A percentile compares a stretch with the other conserved stretches of the same genome.
These are phyloP conservation scores for Solea solea DNA, from an alignment of 2,113 vertebrate genomes.

Conservation along the genomic window DNA sequence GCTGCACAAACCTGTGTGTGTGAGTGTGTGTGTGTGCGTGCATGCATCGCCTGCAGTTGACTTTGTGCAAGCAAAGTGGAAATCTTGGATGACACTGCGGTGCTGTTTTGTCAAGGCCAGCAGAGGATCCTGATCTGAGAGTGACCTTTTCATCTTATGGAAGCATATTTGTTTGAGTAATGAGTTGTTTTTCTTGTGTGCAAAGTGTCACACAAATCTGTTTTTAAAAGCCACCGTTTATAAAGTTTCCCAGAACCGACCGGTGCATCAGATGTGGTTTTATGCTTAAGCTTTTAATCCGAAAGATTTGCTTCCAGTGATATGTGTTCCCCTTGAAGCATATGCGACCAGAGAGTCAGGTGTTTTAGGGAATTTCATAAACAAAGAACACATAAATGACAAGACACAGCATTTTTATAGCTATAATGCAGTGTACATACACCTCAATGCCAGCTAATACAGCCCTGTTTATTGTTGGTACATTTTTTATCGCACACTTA, in stretches of 20 bases:
- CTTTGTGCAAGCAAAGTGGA: slow-evolving; percentile 36
- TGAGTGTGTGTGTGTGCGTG: slow-evolving; percentile 79
- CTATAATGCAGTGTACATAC: not conserved
- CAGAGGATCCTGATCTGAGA: slow-evolving; percentile 28
- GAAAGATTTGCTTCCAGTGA: not conserved
- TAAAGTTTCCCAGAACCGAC: slow-evolving; percentile 9
- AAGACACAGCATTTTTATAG: not conserved
- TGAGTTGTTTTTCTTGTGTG: slow-evolving; percentile 22
- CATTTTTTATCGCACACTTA: not conserved
- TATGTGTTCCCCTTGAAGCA: not conserved
- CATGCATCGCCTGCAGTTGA: slow-evolving; percentile 39
- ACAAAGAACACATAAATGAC: not conserved
- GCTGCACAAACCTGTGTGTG: not conserved
- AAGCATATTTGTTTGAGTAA: slow-evolving; percentile 50
- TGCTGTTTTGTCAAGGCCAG: slow-evolving; percentile 42
- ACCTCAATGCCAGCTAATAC: not conserved
- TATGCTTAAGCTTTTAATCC: not conserved
- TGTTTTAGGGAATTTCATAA: not conserved
- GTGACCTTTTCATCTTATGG: slow-evolving; percentile 44
- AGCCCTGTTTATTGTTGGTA: not conserved
- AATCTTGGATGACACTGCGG: slow-evolving; percentile 46
- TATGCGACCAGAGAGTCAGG: not conserved
- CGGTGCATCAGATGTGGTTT: not conserved
- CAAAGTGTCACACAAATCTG: slow-evolving; percentile 31
- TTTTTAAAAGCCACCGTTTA: slow-evolving; percentile 23